phyloP scores from a whole-genome alignment of 2,113 vertebrate species.

The Chlamydotis undulata region DNA sequence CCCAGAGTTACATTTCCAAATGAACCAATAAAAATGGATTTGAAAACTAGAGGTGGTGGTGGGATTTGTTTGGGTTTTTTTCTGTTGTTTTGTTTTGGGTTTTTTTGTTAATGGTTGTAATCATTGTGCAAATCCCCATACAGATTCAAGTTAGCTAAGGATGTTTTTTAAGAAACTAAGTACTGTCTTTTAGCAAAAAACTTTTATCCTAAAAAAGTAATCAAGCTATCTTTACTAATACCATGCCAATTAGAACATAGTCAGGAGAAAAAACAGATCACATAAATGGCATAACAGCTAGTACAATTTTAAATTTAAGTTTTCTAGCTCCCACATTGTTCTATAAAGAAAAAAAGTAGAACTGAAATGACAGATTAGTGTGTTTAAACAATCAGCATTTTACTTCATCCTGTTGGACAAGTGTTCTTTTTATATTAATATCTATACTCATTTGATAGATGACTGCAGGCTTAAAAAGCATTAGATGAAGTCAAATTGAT shows the following conservation, averaged over 20 bases:
- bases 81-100: not conserved
- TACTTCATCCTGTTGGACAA: not conserved
- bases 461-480: not conserved
- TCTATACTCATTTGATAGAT: not conserved
- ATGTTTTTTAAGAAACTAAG: fast-evolving
- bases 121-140: not conserved
- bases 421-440: not conserved
- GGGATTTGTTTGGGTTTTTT: not conserved
- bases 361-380: not conserved
- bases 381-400: not conserved
- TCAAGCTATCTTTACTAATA: not conserved
- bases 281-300: fast-evolving
- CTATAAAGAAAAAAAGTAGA: not conserved
- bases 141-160: not conserved
- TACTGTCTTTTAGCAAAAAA: not conserved
- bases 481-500: not conserved
- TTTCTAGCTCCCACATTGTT: not conserved
- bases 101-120: not conserved
- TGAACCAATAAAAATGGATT: not conserved
- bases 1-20: not conserved
- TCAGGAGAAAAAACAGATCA: not conserved
- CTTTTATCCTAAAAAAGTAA: not conserved
- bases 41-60: not conserved
- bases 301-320: not conserved
- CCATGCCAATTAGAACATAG: not conserved